These are phyloP conservation scores for Drosophila parvula DNA, from an alignment of 1,140 invertebrate genomes.

Conservation along the genomic window DNA sequence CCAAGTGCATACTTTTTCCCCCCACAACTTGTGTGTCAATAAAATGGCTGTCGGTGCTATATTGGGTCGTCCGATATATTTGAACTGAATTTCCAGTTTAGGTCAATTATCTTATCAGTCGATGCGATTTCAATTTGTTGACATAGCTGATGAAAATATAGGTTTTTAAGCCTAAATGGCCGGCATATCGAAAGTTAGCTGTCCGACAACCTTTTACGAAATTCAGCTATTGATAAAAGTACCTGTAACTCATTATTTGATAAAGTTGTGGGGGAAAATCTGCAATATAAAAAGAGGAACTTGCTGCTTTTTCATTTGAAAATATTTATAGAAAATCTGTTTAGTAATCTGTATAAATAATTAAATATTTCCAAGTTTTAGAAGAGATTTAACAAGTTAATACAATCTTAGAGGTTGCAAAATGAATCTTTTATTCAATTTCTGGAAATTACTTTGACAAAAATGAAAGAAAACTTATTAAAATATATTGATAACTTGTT, in stretches of 20 bases:
- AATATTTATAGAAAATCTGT: not conserved
- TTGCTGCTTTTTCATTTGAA: not conserved
- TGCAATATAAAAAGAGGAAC: not conserved
- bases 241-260: not conserved
- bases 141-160: conserved; percentile 11
- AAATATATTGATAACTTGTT: no score
- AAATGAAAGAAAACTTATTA: no score
- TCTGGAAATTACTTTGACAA: not conserved
- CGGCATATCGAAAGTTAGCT: conserved; percentile 10
- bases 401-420: not conserved
- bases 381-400: no score
- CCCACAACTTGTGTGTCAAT: conserved; percentile 2
- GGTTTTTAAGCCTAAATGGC: conserved; percentile 29
- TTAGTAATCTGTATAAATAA: not conserved
- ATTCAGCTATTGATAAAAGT: conserved; percentile 22
- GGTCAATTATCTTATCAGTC: conserved; percentile 45
- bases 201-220: conserved; percentile 6
- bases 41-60: conserved; percentile 2
- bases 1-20: not conserved
- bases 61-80: not conserved
- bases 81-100: conserved; percentile 7
- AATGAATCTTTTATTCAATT: not conserved
- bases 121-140: conserved; percentile 45
- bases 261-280: not conserved
- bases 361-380: not conserved